These are phyloP conservation scores for Xerus inauris DNA, from an alignment of 2,113 vertebrate species.

Conservation along the genomic window DNA sequence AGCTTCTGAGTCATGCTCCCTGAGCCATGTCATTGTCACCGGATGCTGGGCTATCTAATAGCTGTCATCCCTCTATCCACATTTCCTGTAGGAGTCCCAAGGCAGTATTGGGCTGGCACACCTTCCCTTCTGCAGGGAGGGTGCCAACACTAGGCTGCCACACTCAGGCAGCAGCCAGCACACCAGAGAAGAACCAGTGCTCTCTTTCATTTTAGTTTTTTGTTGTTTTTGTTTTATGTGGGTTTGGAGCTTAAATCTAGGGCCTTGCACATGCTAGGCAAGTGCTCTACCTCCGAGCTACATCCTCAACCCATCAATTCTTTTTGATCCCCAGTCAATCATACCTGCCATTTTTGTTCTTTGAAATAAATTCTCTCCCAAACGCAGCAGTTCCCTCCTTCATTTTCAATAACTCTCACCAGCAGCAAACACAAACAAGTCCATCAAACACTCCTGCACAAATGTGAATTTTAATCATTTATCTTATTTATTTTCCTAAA, in stretches of 20 bases:
- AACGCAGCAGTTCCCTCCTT: neutral
- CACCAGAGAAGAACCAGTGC: neutral
- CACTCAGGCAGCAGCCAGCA: neutral
- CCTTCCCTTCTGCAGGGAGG: neutral
- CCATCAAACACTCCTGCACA: neutral
- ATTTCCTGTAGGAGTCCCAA: neutral
- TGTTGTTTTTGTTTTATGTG: neutral
- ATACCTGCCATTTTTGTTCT: neutral
- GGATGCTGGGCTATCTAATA: neutral
- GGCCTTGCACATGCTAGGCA: neutral
- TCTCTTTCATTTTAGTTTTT: neutral
- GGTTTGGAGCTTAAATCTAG: neutral
- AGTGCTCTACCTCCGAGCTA: neutral
- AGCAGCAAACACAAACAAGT: constrained; percentile 34
- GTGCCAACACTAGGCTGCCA: neutral
- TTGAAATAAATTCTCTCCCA: neutral
- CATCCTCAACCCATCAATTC: neutral
- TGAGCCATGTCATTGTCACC: neutral
- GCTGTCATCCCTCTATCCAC: neutral
- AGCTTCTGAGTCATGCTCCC: neutral
- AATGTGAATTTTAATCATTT: neutral
- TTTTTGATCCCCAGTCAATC: neutral
- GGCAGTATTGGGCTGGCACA: neutral
- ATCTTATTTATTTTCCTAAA: neutral
- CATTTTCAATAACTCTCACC: neutral